Evolutionary conservation across 2,888 invertebrate genomes (phyloP), one percentile per base, ranked within the genome.

Genomic region (Drosophila gaucha): DNA sequence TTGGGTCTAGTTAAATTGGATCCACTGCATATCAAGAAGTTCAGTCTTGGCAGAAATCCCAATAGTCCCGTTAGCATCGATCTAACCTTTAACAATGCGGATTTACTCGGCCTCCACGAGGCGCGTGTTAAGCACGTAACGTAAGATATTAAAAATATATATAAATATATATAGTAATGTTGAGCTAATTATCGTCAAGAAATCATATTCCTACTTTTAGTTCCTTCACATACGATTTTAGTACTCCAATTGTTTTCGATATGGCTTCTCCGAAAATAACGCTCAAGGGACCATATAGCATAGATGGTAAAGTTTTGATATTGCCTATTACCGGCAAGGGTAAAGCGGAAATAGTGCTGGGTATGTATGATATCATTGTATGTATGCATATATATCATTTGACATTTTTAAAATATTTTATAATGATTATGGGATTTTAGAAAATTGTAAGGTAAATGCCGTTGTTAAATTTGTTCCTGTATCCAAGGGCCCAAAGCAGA

Each of bases 61-160:
- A 68, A 75, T 3, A 90, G 91, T 75, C 89, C 91, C 0, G 90
- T 92, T 2, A 91, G 74, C 67, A 62, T 92, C 14, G 88, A 90
- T 50, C 60, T 92, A 2, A 79, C 65, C 30, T 90, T 92, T 31
- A 78, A 43, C 10, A 84, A 92, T 44, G 69, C 89, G 3, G 75
- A 88, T 14, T 47, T 91, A 9, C 28, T 71, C 31, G 92, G 92
- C 0, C 62, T 92, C 0, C 67, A 73, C 3, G 44, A 65, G 1
- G 67, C 72, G 0, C 70, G 65, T 16, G 36, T 90, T 0, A 50
- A 65, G 18, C 65, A 56, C 28, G 56, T 82, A 6, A 51, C 69
- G 90, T 90, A 69, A 80, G 86, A n/a, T n/a, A n/a, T 75, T 9
- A 4, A 6, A 12, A 16, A 26, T 20, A 6, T 1, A 14, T 16